Evolutionary conservation across 2,113 vertebrate genomes (phyloP), one percentile per base, ranked within the genome.

Genomic region (Mormyrus iriodes): DNA sequence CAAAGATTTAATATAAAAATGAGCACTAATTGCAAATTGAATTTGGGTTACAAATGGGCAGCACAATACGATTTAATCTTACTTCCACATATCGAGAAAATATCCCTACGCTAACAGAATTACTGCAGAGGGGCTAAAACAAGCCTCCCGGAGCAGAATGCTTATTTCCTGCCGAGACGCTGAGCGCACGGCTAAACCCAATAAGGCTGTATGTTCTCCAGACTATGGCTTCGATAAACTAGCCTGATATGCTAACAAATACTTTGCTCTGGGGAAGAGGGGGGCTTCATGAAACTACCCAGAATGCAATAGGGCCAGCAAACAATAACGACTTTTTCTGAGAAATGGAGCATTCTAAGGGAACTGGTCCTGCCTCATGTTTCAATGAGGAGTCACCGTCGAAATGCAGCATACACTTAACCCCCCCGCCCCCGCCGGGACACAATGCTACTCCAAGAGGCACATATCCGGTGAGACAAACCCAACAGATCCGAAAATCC

Each of bases 1-100:
- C 88, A 82, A 88, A 83, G 48, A 82, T 88, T 82, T 83, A 82
- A 88, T 88, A 27, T 88, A 83, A 88, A 88, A 88, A 88, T 88
- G 53, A 84, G 76, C 44, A 58, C 52, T 87, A 87, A 87, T 84
- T 49, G 88, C 51, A 85, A 51, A 88, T 51, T 35, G 48, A 88
- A 51, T 51, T 88, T 48, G n/a, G 44, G 48, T 44, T 42, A 83
- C 42, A 48, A 55, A 89, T 44, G 79, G n/a, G 42, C 52, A 58
- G 15, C 17, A 27, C 35, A 39, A 55, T 51, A 61, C 39, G 35
- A 42, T 87, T 42, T n/a, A 42, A 53, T 35, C 76, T 55, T 19
- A 89, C 55, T 83, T 82, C 35, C 51, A 79, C 44, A 48, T 88
- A 4, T 88, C 42, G 48, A 48, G 73, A 79, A 85, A 39, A 86